Evolutionary conservation across 2,113 vertebrate species (phyloP).

Genomic region (Sturnira hondurensis): DNA sequence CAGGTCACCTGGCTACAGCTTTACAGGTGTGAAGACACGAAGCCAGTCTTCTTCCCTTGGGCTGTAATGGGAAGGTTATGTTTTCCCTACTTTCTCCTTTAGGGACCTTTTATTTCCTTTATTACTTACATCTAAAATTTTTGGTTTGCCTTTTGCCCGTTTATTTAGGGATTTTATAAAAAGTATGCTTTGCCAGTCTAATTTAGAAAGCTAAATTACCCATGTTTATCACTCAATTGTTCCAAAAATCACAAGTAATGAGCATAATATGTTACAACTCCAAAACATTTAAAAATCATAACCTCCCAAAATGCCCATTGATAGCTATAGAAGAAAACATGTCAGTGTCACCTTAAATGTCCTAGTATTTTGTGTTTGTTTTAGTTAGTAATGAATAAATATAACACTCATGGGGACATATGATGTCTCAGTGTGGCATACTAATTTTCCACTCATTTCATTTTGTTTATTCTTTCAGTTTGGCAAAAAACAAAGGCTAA

Average conservation of each 20-base stretch:
- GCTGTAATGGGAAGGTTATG: background rate
- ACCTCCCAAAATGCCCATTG: background rate
- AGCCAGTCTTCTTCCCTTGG: background rate
- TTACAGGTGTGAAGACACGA: background rate
- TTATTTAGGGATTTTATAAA: background rate
- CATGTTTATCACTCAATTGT: background rate
- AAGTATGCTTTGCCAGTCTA: background rate
- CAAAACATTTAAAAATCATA: slow-evolving; percentile 55
- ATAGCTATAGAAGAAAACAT: slow-evolving; percentile 45
- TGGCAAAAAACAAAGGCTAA: slow-evolving; percentile 26
- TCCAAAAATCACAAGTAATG: background rate
- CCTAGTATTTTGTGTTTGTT: background rate
- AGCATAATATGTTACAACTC: slow-evolving; percentile 13
- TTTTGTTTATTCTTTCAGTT: slow-evolving; percentile 1
- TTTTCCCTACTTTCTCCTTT: background rate
- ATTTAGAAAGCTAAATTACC: background rate
- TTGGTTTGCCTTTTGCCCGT: background rate
- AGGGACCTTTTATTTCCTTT: background rate
- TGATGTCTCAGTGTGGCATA: background rate
- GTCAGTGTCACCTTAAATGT: slow-evolving; percentile 9
- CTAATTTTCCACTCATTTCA: slow-evolving; percentile 23
- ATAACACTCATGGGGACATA: background rate
- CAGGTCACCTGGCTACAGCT: background rate
- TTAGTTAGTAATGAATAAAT: background rate
- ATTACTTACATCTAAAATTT: background rate